Evolutionary conservation across 2,888 invertebrate species (phyloP).

Genomic region (Melanostoma mellinum): DNA sequence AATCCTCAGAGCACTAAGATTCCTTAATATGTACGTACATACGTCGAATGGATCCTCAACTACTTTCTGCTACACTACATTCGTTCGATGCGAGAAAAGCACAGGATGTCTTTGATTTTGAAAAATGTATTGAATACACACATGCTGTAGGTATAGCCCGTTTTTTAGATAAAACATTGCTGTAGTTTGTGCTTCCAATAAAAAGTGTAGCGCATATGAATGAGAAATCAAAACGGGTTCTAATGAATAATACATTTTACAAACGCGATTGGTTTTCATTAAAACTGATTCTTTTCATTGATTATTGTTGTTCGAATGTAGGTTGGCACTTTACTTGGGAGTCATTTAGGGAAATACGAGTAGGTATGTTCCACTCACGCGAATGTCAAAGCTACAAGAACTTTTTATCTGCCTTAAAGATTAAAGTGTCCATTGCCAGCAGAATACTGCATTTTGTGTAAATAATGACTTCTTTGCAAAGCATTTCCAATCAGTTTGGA

Average conservation of each 20-base stretch:
- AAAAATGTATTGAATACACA: conserved; percentile 50
- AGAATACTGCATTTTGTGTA: too few relatives aligned
- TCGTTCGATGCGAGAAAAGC: conserved; percentile 18
- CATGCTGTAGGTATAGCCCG: not conserved
- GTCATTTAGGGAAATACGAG: too few relatives aligned
- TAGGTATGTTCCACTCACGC: too few relatives aligned
- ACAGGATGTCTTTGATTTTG: conserved; percentile 61
- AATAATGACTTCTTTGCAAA: too few relatives aligned
- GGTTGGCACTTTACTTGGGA: not conserved
- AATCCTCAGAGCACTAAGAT: conserved; percentile 55
- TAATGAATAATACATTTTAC: conserved; percentile 56
- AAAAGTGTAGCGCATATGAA: conserved; percentile 30
- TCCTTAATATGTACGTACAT: conserved; percentile 1
- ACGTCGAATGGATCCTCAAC: conserved; percentile 49
- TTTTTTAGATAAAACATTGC: conserved; percentile 30
- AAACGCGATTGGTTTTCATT: conserved; percentile 35
- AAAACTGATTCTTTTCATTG: conserved; percentile 33
- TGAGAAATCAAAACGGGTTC: conserved; percentile 34
- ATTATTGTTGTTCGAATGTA: conserved; percentile 17
- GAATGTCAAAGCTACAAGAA: too few relatives aligned
- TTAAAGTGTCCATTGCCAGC: too few relatives aligned
- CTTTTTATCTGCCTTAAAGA: too few relatives aligned
- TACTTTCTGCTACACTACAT: conserved; percentile 7
- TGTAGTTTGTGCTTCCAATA: conserved; percentile 29
- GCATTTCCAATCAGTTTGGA: too few relatives aligned